phyloP scores from a whole-genome alignment of 2,797 vertebrate species.

The Cetoscarus ocellatus region DNA sequence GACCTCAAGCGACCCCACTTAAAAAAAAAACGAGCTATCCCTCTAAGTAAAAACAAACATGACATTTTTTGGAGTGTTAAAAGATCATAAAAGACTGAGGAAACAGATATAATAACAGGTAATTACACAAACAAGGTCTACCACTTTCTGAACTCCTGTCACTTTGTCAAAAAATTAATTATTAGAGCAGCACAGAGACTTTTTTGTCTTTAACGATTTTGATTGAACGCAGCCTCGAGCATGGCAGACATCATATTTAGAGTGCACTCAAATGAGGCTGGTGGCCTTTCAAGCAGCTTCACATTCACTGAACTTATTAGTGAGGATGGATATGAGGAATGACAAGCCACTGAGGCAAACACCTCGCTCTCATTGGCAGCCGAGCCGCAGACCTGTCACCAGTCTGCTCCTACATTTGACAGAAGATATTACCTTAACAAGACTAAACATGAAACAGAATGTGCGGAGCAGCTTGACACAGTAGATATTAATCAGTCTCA shows the following conservation, averaged over 20 bases:
- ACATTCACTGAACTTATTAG: slow-evolving; percentile 54
- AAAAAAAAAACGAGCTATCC: too few species aligned
- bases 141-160: slow-evolving; percentile 19
- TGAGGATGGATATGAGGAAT: slow-evolving; percentile 57
- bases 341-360: slow-evolving; percentile 68
- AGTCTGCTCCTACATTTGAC: slow-evolving; percentile 7
- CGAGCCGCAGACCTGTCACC: slow-evolving; percentile 48
- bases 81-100: slow-evolving; percentile 14
- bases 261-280: slow-evolving; percentile 37
- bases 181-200: slow-evolving; percentile 36
- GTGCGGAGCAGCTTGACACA: too few species aligned
- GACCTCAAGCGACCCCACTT: too few species aligned
- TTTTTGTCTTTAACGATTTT: slow-evolving; percentile 37
- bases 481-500: too few species aligned
- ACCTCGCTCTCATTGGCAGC: slow-evolving; percentile 34
- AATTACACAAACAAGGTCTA: slow-evolving; percentile 22
- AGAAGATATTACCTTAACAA: not conserved
- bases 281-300: slow-evolving; percentile 62
- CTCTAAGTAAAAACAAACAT: too few species aligned
- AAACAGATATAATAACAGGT: slow-evolving; percentile 18
- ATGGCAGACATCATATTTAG: slow-evolving; percentile 44
- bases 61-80: not conserved
- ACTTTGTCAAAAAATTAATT: slow-evolving; percentile 50
- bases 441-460: too few species aligned
- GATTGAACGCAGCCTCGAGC: slow-evolving; percentile 55